A percentile compares a stretch with the other conserved stretches of the same genome.
Evolutionary conservation across 2,797 vertebrate species (phyloP).

Genomic region (Clarias fuscus): DNA sequence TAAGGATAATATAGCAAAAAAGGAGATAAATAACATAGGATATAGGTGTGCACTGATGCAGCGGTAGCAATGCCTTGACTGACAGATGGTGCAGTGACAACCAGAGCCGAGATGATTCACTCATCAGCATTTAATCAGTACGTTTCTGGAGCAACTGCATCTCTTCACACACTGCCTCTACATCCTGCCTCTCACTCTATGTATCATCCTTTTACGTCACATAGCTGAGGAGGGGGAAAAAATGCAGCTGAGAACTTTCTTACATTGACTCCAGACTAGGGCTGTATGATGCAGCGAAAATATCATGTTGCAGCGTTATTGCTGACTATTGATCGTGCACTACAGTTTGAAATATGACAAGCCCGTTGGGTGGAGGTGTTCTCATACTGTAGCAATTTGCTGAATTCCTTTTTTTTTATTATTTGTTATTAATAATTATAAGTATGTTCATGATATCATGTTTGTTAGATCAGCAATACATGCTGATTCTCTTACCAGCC

Average conservation of each 20-base stretch:
- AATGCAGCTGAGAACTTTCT: conserved; percentile 11
- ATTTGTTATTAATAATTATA: background rate
- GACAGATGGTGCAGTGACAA: conserved; percentile 44
- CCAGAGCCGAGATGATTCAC: conserved; percentile 29
- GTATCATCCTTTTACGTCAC: conserved; percentile 17
- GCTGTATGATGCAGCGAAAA: background rate
- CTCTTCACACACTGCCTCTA: conserved; percentile 33
- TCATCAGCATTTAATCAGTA: conserved; percentile 11
- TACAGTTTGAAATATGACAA: background rate
- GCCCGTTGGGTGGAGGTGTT: background rate
- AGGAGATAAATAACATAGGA: no score
- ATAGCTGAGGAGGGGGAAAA: background rate
- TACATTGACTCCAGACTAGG: background rate
- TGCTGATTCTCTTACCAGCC: background rate
- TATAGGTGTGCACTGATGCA: conserved; percentile 7
- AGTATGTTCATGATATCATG: background rate
- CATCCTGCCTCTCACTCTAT: conserved; percentile 22
- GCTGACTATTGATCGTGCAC: background rate
- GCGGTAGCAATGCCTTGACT: conserved; percentile 30
- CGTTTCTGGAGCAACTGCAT: conserved; percentile 29
- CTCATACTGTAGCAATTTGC: background rate
- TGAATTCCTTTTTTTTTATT: background rate
- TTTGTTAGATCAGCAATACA: background rate
- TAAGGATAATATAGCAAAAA: background rate
- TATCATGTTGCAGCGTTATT: background rate